Base-by-base conservation (phyloP, 2,113 vertebrate species). In the Syngnathoides biaculeatus region DNA sequence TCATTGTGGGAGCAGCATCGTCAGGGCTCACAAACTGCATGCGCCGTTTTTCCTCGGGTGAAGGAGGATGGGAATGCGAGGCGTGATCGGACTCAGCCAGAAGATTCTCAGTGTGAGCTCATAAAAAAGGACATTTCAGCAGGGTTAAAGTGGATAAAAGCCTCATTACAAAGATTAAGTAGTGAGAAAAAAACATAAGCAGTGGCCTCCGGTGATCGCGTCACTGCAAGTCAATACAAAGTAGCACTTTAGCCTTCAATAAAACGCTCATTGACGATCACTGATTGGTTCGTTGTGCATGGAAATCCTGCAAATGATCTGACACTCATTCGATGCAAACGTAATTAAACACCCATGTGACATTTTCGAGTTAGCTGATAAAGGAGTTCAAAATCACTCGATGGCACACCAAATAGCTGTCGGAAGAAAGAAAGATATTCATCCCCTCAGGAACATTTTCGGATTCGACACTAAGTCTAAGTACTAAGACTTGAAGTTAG, bases 81-180 rank as follows among this genome's bases (percentile, higher is more conserved):
- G 43, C 22, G 60, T 62, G 13, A 62, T 43, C 5, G 2, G 59
- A 62, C n/a, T 43, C 39, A 6, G 20, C 12, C 27, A 62, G 38
- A 43, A 43, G n/a, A 26, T 17, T 62, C 22, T 62, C 40, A 43
- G 39, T 17, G 38, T 40, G 24, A 19, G 17, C 40, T 17, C 40
- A 62, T 43, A 22, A 62, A 62, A 40, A 43, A 14, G 11, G 39
- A 62, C 40, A 62, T 62, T 26, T 43, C 60, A 26, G 60, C 20
- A 13, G 38, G 58, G 58, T 39, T n/a, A 60, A 60, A 56, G 13
- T 56, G 24, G 26, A 57, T 57, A 30, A 57, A 57, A 61, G 59
- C 8, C 60, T 43, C 40, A 43, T 62, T 62, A 62, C 60, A 19
- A 62, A 62, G 40, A 62, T 40, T 20, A 43, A 62, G 60, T 43